These are phyloP conservation scores for Oncopeltus fasciatus DNA, from an alignment of 1,140 invertebrate genomes.

Conservation along the genomic window DNA sequence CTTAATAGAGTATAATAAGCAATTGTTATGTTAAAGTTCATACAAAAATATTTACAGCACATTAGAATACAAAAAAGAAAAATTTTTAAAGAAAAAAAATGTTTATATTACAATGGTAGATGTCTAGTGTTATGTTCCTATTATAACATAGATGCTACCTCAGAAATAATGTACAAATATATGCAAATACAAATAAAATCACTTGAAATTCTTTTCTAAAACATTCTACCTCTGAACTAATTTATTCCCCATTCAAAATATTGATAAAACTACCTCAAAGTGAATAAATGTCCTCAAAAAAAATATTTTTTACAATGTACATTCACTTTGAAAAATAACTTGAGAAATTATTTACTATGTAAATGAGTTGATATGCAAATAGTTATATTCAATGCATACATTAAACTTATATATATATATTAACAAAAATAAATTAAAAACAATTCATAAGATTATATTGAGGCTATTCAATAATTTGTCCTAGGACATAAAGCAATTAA, in stretches of 20 bases:
- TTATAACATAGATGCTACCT: constrained; percentile 7
- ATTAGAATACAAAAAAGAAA: background rate
- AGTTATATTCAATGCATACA: background rate
- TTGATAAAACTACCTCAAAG: background rate
- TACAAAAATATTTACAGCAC: background rate
- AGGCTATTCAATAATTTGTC: background rate
- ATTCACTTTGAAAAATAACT: background rate
- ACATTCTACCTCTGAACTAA: constrained; percentile 1
- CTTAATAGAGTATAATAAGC: background rate
- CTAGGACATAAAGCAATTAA: background rate
- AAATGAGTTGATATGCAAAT: background rate
- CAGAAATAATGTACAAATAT: background rate
- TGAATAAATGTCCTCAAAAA: background rate
- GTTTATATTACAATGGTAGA: background rate
- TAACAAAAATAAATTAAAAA: background rate
- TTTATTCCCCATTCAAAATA: background rate
- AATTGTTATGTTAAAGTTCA: constrained; percentile 4
- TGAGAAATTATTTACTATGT: background rate
- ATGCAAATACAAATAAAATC: background rate
- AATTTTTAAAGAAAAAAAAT: background rate
- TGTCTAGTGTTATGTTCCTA: constrained; percentile 7
- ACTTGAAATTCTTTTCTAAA: background rate
- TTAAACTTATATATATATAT: background rate
- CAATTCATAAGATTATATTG: background rate
- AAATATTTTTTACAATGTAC: background rate